Evolutionary conservation across 2,113 vertebrate genomes (phyloP).

Genomic region (Chamaetylas fuelleborni): DNA sequence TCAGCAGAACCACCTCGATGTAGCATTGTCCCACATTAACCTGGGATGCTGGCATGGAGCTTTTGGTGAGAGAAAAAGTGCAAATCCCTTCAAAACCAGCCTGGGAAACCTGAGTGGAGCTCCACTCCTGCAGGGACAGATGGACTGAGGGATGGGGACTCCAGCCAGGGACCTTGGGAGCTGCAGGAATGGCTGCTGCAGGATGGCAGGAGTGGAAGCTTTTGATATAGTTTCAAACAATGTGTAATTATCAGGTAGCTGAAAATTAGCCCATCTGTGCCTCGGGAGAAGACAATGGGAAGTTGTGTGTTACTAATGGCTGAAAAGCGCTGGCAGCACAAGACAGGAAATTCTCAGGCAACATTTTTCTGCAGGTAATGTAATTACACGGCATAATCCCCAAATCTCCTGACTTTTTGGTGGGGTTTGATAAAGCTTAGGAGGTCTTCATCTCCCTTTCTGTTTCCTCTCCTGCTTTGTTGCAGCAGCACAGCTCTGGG

Average conservation of each 20-base stretch:
- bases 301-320: constrained; percentile 63
- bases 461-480: neutral
- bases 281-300: constrained; percentile 40
- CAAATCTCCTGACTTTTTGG: constrained; percentile 50
- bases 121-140: neutral
- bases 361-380: constrained; percentile 39
- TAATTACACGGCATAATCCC: constrained; percentile 42
- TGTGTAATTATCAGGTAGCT: constrained; percentile 66
- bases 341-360: constrained; percentile 42
- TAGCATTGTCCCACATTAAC: neutral
- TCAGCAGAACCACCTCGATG: neutral
- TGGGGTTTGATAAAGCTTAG: neutral
- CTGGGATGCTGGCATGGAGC: rapidly evolving
- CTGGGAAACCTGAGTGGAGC: neutral
- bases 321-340: constrained; percentile 62
- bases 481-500: neutral
- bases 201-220: constrained; percentile 16
- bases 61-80: neutral
- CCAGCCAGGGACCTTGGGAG: neutral
- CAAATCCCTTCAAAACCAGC: neutral
- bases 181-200: neutral
- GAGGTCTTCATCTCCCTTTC: neutral
- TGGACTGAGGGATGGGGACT: neutral
- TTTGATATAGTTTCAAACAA: constrained; percentile 64
- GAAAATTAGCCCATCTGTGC: constrained; percentile 65